Conservation (phyloP, 1,140 invertebrate species). For the Atopsyche davidsoni region DNA sequence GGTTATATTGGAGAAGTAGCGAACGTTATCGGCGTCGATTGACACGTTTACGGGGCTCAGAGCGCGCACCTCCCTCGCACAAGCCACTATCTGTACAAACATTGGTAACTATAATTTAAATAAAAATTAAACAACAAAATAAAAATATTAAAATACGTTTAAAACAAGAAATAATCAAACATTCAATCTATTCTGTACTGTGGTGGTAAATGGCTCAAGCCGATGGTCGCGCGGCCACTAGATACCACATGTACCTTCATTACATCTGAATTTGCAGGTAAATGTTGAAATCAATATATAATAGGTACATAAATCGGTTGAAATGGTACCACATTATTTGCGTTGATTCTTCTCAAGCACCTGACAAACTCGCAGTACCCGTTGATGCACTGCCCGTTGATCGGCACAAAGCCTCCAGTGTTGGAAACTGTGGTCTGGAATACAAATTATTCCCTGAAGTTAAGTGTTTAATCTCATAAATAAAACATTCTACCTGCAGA, state of each 20-base stretch:
- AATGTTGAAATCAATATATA: too few relatives aligned
- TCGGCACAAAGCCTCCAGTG: conserved; percentile 11
- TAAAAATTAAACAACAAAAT: too few relatives aligned
- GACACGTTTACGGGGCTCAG: conserved; percentile 44
- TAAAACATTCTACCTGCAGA: background rate
- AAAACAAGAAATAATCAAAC: background rate
- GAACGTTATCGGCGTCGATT: conserved; percentile 44
- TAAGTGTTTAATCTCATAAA: conserved; percentile 4
- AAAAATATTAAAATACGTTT: too few relatives aligned
- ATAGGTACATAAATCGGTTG: background rate
- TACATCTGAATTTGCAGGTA: too few relatives aligned
- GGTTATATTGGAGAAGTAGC: conserved; percentile 51
- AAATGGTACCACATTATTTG: conserved; percentile 46
- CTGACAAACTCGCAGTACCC: conserved; percentile 53
- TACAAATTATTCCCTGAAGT: background rate
- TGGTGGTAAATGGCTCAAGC: background rate
- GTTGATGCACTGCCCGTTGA: conserved; percentile 37
- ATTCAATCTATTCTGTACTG: background rate
- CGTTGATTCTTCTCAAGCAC: conserved; percentile 49
- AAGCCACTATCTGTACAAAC: conserved; percentile 47
- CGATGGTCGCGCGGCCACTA: too few relatives aligned
- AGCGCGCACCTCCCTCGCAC: conserved; percentile 46
- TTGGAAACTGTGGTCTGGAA: conserved; percentile 15
- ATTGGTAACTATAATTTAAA: too few relatives aligned
- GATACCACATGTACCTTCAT: too few relatives aligned